These are phyloP conservation scores for Cephalopterus ornatus DNA, from an alignment of 2,113 vertebrate species.

Conservation along the genomic window DNA sequence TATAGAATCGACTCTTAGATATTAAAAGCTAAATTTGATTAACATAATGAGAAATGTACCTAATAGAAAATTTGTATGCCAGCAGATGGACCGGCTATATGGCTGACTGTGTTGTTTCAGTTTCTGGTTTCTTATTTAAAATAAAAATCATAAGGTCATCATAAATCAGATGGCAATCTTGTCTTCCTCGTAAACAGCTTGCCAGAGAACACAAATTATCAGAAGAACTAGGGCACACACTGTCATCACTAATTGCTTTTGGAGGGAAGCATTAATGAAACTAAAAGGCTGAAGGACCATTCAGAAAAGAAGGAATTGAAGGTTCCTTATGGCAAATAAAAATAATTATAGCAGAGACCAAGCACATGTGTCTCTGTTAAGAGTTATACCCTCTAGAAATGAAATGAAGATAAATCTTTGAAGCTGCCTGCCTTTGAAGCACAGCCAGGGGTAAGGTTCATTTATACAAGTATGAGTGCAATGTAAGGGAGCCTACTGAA, in stretches of 20 bases:
- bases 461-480: not conserved
- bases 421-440: constrained; percentile 9
- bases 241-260: constrained; percentile 49
- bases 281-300: constrained; percentile 24
- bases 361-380: not conserved
- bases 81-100: not conserved
- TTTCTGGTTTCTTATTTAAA: constrained; percentile 1
- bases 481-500: not conserved
- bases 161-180: constrained; percentile 19
- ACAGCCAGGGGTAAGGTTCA: not conserved
- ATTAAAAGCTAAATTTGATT: not conserved
- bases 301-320: not conserved
- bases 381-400: not conserved
- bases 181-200: not conserved
- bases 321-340: constrained; percentile 4
- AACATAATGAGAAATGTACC: not conserved
- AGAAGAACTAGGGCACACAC: constrained; percentile 14
- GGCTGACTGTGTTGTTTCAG: not conserved
- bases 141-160: not conserved
- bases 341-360: constrained; percentile 20
- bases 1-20: not conserved
- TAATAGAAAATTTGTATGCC: not conserved
- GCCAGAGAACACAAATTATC: constrained; percentile 36
- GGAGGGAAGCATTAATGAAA: constrained; percentile 2
- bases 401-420: not conserved